Conservation (phyloP, 2,113 vertebrate genomes). For the Numenius arquata region DNA sequence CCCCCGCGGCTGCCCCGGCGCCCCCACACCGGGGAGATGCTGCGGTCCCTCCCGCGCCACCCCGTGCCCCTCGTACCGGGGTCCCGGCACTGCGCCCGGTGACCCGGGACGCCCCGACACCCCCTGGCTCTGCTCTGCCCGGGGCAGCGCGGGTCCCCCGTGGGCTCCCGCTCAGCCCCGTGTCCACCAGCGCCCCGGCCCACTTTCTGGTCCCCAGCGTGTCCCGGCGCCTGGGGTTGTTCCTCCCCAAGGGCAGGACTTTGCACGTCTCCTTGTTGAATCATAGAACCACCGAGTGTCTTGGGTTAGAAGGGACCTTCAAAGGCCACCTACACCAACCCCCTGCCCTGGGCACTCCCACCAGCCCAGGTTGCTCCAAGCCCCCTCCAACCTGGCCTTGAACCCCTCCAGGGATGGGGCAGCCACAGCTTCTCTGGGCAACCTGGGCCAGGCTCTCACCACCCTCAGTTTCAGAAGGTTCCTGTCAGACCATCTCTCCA, state of each 20-base stretch:
- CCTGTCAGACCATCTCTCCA: too few species aligned
- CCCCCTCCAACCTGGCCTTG: background rate
- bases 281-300: too few species aligned
- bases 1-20: background rate
- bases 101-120: background rate
- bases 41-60: background rate
- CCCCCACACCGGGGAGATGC: background rate
- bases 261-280: background rate
- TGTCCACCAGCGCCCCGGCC: background rate
- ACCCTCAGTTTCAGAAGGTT: too few species aligned
- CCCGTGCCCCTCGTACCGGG: background rate
- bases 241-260: background rate
- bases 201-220: background rate
- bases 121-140: background rate
- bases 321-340: background rate
- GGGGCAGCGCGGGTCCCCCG: background rate
- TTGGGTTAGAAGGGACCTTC: background rate
- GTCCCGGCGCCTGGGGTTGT: background rate
- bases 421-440: too few species aligned
- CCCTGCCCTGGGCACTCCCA: background rate
- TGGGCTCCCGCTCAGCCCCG: accelerated
- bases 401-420: background rate
- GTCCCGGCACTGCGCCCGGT: background rate
- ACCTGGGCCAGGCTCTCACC: too few species aligned
- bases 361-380: background rate